phyloP scores from a whole-genome alignment of 2,888 invertebrate species.

The Chrysodeixis includens region DNA sequence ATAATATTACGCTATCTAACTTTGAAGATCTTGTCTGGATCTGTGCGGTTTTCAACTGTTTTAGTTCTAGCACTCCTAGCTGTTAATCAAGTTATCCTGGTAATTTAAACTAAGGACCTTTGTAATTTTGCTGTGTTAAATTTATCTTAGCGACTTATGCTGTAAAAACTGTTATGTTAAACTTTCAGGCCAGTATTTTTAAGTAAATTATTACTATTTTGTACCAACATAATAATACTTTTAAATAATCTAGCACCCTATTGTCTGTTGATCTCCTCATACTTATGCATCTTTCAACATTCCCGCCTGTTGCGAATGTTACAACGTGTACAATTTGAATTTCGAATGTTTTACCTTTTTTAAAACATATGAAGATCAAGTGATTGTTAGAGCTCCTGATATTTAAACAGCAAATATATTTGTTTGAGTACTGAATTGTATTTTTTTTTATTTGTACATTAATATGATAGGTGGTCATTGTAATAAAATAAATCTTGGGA shows the following conservation, averaged over 20 bases:
- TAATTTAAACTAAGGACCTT: constrained; percentile 1
- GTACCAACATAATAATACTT: not conserved
- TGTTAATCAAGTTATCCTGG: constrained; percentile 1
- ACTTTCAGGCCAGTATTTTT: too few relatives aligned
- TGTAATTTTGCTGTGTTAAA: not conserved
- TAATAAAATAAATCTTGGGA: too few relatives aligned
- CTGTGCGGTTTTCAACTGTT: constrained; percentile 6
- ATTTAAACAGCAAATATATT: too few relatives aligned
- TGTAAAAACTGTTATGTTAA: too few relatives aligned
- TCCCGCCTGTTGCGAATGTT: not conserved
- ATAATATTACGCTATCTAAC: constrained; percentile 23
- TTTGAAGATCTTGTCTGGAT: constrained; percentile 19
- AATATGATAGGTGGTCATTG: too few relatives aligned
- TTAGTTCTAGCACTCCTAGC: not conserved
- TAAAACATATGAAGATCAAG: constrained; percentile 1
- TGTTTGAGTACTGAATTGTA: too few relatives aligned
- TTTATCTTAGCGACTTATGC: too few relatives aligned
- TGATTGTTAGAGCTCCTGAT: not conserved
- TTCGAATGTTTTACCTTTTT: constrained; percentile 3
- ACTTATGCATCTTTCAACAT: constrained; percentile 4
- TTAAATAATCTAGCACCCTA: not conserved
- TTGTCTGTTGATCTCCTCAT: not conserved
- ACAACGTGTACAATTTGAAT: constrained; percentile 4
- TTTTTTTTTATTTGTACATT: too few relatives aligned
- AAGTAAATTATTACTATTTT: not conserved